phyloP scores from a whole-genome alignment of 2,888 invertebrate genomes.

The Leptopilina syphax region DNA sequence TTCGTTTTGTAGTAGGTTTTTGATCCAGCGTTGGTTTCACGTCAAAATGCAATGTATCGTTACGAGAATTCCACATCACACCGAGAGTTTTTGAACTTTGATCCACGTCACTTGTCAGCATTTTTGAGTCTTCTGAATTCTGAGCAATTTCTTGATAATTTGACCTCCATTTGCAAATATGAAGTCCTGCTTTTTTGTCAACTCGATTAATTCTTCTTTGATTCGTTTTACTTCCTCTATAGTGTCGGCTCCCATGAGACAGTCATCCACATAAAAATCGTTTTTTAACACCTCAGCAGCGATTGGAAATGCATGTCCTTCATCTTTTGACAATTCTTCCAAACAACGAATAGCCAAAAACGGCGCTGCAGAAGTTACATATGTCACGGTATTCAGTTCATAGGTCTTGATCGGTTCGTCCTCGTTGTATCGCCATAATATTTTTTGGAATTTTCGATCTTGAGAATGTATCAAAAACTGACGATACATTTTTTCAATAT shows the following conservation, averaged over 20 bases:
- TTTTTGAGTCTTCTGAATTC: not conserved
- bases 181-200: not conserved
- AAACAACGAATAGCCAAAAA: constrained; percentile 46
- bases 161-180: not conserved
- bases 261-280: not conserved
- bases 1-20: not conserved
- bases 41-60: not conserved
- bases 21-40: not conserved
- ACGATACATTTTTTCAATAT: constrained; percentile 62
- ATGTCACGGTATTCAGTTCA: constrained; percentile 50
- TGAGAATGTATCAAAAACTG: constrained; percentile 44
- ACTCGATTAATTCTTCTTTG: constrained; percentile 13
- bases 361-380: constrained; percentile 33
- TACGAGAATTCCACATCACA: not conserved
- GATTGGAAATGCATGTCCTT: not conserved
- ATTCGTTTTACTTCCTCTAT: not conserved
- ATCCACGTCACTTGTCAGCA: not conserved
- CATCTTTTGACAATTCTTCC: not conserved
- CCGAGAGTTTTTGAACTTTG: not conserved
- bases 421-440: too few species aligned
- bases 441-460: too few species aligned
- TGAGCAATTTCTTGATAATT: not conserved
- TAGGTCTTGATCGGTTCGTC: too few species aligned
- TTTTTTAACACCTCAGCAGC: not conserved
- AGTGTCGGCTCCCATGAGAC: not conserved